A percentile compares a stretch with the other conserved stretches of the same genome.
phyloP scores from a whole-genome alignment of 2,113 vertebrate species.

The Crotalus horridus region DNA sequence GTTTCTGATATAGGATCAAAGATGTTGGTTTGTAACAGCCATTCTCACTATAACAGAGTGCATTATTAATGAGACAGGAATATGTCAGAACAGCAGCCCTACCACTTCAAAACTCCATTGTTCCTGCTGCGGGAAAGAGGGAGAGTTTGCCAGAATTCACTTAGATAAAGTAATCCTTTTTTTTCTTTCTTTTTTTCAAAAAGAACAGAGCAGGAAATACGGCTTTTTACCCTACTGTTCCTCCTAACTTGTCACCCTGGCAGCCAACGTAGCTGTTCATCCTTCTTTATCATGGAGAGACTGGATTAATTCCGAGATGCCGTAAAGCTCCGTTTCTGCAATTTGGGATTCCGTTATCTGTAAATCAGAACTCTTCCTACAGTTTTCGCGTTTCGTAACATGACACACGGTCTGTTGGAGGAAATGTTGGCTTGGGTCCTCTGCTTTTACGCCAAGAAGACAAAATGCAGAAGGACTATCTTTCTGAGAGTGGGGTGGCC shows the following conservation, averaged over 20 bases:
- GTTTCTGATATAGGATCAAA: no score
- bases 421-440: background rate
- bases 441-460: background rate
- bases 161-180: background rate
- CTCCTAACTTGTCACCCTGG: background rate
- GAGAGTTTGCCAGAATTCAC: background rate
- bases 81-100: no score
- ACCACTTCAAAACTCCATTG: no score
- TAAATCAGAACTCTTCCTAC: background rate
- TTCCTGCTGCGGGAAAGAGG: no score
- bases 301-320: no score
- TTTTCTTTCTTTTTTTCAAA: background rate
- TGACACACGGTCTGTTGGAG: background rate
- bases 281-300: background rate
- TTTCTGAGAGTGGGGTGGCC: no score
- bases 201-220: background rate
- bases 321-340: background rate
- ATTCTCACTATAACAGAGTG: no score
- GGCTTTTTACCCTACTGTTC: background rate
- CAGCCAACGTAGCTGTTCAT: background rate
- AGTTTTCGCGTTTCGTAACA: background rate
- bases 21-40: no score
- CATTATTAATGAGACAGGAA: no score
- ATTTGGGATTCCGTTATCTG: background rate
- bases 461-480: background rate